Percentiles rank a stretch among this genome's conserved stretches.
Conservation (phyloP, 2,113 vertebrate species). For the Micronycteris hirsuta region DNA sequence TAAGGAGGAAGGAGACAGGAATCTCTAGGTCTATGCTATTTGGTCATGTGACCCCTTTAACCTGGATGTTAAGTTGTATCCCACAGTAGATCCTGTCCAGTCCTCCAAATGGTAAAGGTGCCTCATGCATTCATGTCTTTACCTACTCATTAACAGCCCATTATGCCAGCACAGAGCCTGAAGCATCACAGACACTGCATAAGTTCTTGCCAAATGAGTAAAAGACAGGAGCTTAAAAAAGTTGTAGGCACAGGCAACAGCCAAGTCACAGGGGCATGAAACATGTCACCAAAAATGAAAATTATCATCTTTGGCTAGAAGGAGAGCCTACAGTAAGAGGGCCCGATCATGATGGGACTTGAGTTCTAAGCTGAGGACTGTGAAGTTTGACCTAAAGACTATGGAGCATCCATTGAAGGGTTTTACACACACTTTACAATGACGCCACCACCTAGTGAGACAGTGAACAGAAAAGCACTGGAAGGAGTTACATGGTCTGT, state of each 20-base stretch:
- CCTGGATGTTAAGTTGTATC: neutral
- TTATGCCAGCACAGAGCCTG: neutral
- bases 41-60: neutral
- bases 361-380: neutral
- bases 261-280: neutral
- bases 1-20: neutral
- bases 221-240: neutral
- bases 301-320: neutral
- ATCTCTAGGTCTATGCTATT: neutral
- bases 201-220: neutral
- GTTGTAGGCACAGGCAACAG: neutral
- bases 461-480: neutral
- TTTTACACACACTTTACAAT: neutral
- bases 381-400: neutral
- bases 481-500: neutral
- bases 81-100: neutral
- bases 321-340: neutral
- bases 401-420: neutral
- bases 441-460: neutral
- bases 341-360: neutral
- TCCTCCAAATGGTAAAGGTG: neutral
- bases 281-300: neutral
- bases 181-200: neutral
- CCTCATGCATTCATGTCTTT: neutral
- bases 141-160: neutral